Conservation (phyloP, 2,797 vertebrate species). For the Argya squamiceps region DNA sequence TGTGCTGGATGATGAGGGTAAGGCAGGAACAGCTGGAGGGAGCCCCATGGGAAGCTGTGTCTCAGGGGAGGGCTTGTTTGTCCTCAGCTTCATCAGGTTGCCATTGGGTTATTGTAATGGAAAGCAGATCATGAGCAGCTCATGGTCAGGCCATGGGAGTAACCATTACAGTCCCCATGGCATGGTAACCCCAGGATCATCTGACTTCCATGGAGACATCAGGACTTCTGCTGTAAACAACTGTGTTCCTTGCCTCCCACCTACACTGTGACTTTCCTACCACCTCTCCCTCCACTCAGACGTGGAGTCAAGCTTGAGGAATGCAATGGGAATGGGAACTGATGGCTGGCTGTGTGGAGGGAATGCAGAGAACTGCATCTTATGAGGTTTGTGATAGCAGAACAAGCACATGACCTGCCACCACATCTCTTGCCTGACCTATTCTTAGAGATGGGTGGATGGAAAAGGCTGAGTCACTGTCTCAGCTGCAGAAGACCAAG, state of each 20-base stretch:
- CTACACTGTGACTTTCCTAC: conserved; percentile 33
- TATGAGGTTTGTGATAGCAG: conserved; percentile 6
- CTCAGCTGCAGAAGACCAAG: conserved; percentile 54
- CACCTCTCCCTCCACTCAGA: conserved; percentile 18
- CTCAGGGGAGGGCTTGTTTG: neutral
- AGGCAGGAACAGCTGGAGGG: neutral
- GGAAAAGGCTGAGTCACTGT: conserved; percentile 60
- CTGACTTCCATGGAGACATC: neutral
- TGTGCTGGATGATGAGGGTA: neutral
- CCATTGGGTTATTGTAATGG: neutral
- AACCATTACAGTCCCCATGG: neutral
- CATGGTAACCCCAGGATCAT: conserved; percentile 19
- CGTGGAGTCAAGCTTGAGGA: conserved; percentile 52
- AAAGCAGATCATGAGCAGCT: neutral
- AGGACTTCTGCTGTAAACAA: conserved; percentile 22
- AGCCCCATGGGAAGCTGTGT: neutral
- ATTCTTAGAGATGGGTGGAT: conserved; percentile 56
- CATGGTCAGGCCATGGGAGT: neutral
- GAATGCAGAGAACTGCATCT: conserved; percentile 1
- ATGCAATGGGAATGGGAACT: conserved; percentile 11
- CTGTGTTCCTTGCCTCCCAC: conserved; percentile 31
- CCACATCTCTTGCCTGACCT: conserved; percentile 18
- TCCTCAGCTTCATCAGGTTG: neutral
- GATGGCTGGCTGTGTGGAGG: neutral
- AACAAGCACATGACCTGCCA: conserved; percentile 30